Evolutionary conservation across 1,140 invertebrate genomes (phyloP).

Genomic region (Drosophila burlai): DNA sequence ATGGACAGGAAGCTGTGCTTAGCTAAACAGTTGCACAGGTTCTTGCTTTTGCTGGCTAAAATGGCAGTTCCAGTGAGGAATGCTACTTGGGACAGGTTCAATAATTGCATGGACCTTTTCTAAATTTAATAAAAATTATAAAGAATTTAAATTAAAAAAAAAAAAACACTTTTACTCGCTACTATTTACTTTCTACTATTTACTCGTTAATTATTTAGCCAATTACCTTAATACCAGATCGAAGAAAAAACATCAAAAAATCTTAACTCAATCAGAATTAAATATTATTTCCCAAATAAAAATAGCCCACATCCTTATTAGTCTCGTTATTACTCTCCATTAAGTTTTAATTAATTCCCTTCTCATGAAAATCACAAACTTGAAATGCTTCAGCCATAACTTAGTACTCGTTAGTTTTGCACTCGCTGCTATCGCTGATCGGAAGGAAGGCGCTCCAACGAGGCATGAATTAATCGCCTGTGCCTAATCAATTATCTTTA

Average conservation of each 20-base stretch:
- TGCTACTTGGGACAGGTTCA: neutral
- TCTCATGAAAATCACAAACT: neutral
- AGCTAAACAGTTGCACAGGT: constrained; percentile 64
- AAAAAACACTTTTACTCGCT: too few relatives aligned
- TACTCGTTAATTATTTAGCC: too few relatives aligned
- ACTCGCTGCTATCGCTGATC: constrained; percentile 36
- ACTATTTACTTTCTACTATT: too few relatives aligned
- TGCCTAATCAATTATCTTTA: constrained; percentile 85
- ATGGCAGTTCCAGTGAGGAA: constrained; percentile 12
- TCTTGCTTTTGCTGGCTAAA: constrained; percentile 2
- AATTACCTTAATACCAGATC: too few relatives aligned
- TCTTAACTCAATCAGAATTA: neutral
- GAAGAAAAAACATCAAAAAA: too few relatives aligned
- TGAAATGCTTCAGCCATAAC: neutral
- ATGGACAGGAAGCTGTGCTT: constrained; percentile 66
- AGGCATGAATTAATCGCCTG: constrained; percentile 79
- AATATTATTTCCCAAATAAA: neutral
- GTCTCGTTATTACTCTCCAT: neutral
- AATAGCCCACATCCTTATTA: neutral
- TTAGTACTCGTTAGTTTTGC: constrained; percentile 31
- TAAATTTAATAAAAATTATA: neutral
- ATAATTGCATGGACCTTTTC: neutral
- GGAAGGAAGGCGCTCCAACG: constrained; percentile 40
- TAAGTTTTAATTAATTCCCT: constrained; percentile 6
- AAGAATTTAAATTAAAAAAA: neutral